Evolutionary conservation across 2,797 vertebrate genomes (phyloP), one percentile per base, ranked within the genome.

Genomic region (Anniella stebbinsi): DNA sequence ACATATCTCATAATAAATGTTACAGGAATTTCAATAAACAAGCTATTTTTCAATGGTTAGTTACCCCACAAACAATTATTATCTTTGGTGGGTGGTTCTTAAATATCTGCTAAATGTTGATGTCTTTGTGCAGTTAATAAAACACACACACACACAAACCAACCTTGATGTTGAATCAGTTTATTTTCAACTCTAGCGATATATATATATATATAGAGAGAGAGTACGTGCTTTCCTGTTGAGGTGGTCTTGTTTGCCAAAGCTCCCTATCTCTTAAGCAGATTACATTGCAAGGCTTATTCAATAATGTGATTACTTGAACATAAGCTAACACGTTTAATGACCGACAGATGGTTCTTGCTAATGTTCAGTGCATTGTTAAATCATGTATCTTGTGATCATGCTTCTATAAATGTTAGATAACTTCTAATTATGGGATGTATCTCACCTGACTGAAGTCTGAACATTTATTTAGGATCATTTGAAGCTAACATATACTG

Each of bases 241-340:
- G 77, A 81, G 51, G 78, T 17, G 38, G 57, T 80, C 15, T 54
- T 80, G 87, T 28, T 69, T 91, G 72, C 41, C 81, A 84, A 91
- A 91, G 33, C 57, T 67, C n/a, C 0, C 1, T 89, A 70, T 21
- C 48, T 51, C 23, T 60, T 87, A 81, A 77, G 36, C 36, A 60
- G 57, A 81, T 88, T 77, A 41, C 57, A 86, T 86, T 76, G n/a
- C 48, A 60, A 57, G 6, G 28, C 63, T 54, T 1, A 51, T 87
- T 83, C 10, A 18, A 73, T 86, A 28, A 36, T 63, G 6, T 84
- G 23, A 36, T 88, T 92, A 81, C 33, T 81, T 80, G 77, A 80
- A 80, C 86, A 76, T 67, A 4, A 75, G 70, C 48, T 60, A 30
- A 25, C n/a, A 88, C 1, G 25, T 67, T 83, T 88, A 25, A 80